phyloP scores from a whole-genome alignment of 2,113 vertebrate species.

The Gorilla gorilla region DNA sequence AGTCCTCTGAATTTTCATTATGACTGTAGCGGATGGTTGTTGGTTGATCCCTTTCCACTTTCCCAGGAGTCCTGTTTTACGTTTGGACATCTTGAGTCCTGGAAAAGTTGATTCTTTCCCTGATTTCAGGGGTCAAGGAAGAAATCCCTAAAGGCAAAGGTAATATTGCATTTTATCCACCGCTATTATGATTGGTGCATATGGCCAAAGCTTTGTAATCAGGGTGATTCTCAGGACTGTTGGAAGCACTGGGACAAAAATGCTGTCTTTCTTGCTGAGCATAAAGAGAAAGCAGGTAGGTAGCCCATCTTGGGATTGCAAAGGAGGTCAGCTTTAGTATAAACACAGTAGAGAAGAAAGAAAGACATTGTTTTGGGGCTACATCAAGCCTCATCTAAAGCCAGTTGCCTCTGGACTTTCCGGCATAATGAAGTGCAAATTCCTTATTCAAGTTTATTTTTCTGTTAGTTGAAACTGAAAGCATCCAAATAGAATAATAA shows the following conservation, averaged over 20 bases:
- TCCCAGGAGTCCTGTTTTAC: not conserved
- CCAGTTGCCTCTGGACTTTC: not conserved
- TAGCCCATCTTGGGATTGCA: not conserved
- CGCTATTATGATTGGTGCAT: not conserved
- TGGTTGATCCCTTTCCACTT: not conserved
- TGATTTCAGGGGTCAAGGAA: not conserved
- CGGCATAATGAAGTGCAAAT: not conserved
- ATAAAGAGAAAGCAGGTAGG: not conserved
- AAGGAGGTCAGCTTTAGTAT: not conserved
- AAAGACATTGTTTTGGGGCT: not conserved
- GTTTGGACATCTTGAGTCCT: not conserved
- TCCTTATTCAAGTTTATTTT: not conserved
- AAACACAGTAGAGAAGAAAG: not conserved
- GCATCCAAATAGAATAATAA: not conserved
- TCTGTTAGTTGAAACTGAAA: not conserved
- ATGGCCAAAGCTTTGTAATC: not conserved
- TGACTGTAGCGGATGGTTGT: not conserved
- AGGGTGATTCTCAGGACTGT: not conserved
- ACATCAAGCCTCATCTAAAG: not conserved
- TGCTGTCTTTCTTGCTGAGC: not conserved
- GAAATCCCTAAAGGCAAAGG: not conserved
- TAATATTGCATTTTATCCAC: not conserved
- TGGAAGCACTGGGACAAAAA: not conserved
- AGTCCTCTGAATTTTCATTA: not conserved
- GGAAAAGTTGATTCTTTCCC: not conserved